Base-by-base conservation (phyloP, 2,113 vertebrate genomes). In the Oenanthe melanoleuca region DNA sequence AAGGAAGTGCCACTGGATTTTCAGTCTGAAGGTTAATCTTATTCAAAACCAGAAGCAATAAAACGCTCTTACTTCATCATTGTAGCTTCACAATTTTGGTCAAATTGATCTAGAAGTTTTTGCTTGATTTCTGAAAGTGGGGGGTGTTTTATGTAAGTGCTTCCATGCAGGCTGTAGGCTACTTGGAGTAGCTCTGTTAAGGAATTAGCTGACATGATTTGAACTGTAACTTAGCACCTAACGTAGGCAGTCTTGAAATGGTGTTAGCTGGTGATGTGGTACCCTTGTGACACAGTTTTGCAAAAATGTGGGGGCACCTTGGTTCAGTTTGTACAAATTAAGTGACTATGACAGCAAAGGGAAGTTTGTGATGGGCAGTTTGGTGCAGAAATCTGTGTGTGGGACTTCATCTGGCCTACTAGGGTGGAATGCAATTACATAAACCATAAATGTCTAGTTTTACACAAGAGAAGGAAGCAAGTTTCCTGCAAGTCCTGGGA, bases 91-190 rank as follows among this genome's bases (percentile, higher is more conserved):
- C 29, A 6, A 0, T 71, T 91, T 88, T 52, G 59, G 80, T 84
- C 37, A 75, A 70, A 79, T 22, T 44, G 65, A 31, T 56, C 63
- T 93, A 33, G 59, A 91, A 89, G 59, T 87, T 95, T 94, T 78
- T 2, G 1, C 53, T 71, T 4, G 2, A 18, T 74, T 79, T 60
- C 74, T 92, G 65, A 40, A 84, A 70, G 71, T 33, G 44, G 80
- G 70, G 85, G 49, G 53, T 88, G 77, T 78, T 86, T 96, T 93
- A 96, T 66, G 0, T 92, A 96, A 89, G 87, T 31, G 63, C 42
- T 70, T 79, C 84, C 28, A 20, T 28, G 47, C 49, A 80, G 2
- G 31, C 87, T 81, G 40, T n/a, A 71, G 89, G 78, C 85, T 89
- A 64, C 70, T 56, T n/a, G 28, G 31, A 91, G 73, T 16, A 81